phyloP scores from a whole-genome alignment of 2,888 invertebrate species.

The Lepidocyrtinus sp. region DNA sequence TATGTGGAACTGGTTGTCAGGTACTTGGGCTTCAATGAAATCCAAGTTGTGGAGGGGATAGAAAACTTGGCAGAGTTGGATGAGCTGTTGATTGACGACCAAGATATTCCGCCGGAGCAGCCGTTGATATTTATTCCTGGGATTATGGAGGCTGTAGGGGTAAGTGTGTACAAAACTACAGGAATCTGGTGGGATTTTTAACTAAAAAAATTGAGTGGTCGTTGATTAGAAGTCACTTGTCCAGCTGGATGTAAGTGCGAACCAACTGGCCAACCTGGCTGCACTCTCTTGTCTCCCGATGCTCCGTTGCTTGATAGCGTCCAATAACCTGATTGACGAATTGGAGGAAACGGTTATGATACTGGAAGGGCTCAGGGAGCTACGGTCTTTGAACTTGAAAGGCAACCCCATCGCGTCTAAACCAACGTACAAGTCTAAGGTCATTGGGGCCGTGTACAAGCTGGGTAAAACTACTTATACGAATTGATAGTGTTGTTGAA shows the following conservation, averaged over 20 bases:
- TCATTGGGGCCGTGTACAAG: constrained; percentile 60
- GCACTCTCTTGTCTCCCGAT: constrained; percentile 72
- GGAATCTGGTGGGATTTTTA: too few species aligned
- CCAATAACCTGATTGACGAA: constrained; percentile 73
- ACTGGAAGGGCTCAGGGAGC: constrained; percentile 75
- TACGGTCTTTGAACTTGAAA: constrained; percentile 76
- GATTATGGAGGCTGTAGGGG: constrained; percentile 77
- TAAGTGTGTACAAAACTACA: constrained; percentile 71
- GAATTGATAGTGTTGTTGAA: too few species aligned
- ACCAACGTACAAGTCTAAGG: constrained; percentile 74
- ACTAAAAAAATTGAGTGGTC: too few species aligned
- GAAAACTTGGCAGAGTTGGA: constrained; percentile 77
- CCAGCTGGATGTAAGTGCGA: constrained; percentile 79
- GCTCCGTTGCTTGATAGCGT: constrained; percentile 55
- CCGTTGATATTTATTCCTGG: constrained; percentile 80
- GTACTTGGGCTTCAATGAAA: constrained; percentile 78
- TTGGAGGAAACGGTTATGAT: constrained; percentile 76
- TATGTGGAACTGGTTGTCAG: constrained; percentile 60
- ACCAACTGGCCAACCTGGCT: constrained; percentile 76
- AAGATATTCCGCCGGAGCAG: constrained; percentile 76
- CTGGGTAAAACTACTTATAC: too few species aligned
- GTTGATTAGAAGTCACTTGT: too few species aligned
- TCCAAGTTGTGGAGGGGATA: constrained; percentile 81
- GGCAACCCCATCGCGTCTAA: constrained; percentile 79
- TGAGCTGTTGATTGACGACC: constrained; percentile 81